Conservation (phyloP, 2,797 vertebrate species). For the Arnoldichthys spilopterus region DNA sequence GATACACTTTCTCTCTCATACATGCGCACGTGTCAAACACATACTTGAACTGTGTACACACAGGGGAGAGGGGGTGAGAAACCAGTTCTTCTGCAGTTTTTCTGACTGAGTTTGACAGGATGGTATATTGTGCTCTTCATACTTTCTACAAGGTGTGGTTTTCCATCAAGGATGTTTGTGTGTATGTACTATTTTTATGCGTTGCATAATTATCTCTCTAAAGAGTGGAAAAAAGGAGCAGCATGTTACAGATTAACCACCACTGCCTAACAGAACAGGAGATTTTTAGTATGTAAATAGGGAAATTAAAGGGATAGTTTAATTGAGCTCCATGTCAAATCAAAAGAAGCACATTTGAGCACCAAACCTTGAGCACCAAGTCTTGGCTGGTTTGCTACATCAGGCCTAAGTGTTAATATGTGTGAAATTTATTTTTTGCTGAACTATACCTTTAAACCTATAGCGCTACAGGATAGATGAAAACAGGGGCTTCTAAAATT, state of each 20-base stretch:
- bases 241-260: background rate
- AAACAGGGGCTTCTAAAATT: background rate
- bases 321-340: too few species aligned
- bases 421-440: too few species aligned
- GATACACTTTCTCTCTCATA: background rate
- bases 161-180: conserved; percentile 51
- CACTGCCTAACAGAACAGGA: background rate
- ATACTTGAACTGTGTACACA: conserved; percentile 9
- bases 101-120: conserved; percentile 35
- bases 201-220: background rate
- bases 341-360: too few species aligned
- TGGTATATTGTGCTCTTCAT: conserved; percentile 41
- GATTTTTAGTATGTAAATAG: background rate
- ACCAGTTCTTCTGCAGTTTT: conserved; percentile 69
- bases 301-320: background rate
- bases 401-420: too few species aligned
- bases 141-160: conserved; percentile 41
- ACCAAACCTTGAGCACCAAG: too few species aligned
- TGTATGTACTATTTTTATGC: background rate
- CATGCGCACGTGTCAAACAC: background rate
- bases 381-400: too few species aligned
- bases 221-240: background rate
- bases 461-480: background rate
- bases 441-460: too few species aligned
- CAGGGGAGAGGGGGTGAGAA: conserved; percentile 26